These are phyloP conservation scores for Cybosia mesomella DNA, from an alignment of 2,888 invertebrate genomes.

Conservation along the genomic window DNA sequence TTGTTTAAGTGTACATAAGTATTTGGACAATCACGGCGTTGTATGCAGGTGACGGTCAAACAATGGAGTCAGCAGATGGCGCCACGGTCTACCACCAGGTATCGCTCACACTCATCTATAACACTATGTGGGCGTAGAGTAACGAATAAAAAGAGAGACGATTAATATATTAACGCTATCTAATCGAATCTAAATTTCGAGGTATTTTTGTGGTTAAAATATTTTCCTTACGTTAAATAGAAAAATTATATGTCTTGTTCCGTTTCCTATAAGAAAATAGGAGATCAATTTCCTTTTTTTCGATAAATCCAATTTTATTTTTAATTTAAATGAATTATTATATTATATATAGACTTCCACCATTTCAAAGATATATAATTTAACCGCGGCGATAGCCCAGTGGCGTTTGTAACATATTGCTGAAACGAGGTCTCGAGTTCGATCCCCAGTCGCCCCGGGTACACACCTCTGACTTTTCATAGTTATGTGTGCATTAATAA, in stretches of 20 bases:
- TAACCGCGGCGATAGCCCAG: too few species aligned
- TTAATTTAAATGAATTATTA: too few species aligned
- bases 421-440: too few species aligned
- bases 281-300: too few species aligned
- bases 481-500: too few species aligned
- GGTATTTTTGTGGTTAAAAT: not conserved
- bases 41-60: slow-evolving; percentile 50
- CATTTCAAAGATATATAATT: too few species aligned
- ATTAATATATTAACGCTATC: not conserved
- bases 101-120: slow-evolving; percentile 79
- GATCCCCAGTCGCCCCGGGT: too few species aligned
- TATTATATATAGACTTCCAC: too few species aligned
- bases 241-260: not conserved
- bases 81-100: slow-evolving; percentile 78
- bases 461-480: too few species aligned
- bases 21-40: slow-evolving; percentile 23
- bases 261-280: too few species aligned
- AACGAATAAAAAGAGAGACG: slow-evolving; percentile 42
- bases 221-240: not conserved
- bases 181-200: not conserved
- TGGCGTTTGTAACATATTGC: too few species aligned
- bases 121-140: slow-evolving; percentile 64
- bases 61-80: slow-evolving; percentile 68
- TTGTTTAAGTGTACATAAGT: not conserved
- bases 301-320: too few species aligned